phyloP scores from a whole-genome alignment of 1,140 invertebrate genomes.

The Venturia canescens region DNA sequence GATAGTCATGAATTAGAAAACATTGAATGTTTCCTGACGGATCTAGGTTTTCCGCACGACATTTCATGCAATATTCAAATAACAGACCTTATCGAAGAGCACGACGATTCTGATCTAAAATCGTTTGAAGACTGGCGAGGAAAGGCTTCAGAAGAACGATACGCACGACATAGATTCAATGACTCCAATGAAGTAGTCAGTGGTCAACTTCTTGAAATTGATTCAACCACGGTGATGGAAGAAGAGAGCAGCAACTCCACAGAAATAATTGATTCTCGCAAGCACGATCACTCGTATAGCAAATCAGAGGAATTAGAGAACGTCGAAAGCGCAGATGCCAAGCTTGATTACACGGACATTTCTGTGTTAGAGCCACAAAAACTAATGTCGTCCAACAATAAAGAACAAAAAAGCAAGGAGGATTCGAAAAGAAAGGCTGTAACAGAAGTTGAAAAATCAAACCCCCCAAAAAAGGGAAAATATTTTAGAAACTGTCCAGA shows the following conservation, averaged over 20 bases:
- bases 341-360: not conserved
- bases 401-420: not conserved
- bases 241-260: not conserved
- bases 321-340: not conserved
- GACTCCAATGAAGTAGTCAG: too few species aligned
- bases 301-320: not conserved
- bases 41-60: too few species aligned
- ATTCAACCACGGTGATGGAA: not conserved
- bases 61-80: too few species aligned
- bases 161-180: not conserved
- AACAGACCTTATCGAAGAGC: too few species aligned
- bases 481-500: constrained; percentile 40
- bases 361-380: not conserved
- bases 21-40: not conserved
- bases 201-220: not conserved
- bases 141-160: not conserved
- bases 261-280: not conserved
- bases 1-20: not conserved
- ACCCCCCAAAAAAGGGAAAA: constrained; percentile 18
- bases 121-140: not conserved
- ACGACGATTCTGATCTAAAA: not conserved
- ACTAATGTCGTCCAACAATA: not conserved
- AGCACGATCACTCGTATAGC: not conserved
- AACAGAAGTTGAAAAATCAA: not conserved
- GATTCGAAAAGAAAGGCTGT: not conserved